Conservation (phyloP, 1,140 invertebrate species). For the Myzus persicae region DNA sequence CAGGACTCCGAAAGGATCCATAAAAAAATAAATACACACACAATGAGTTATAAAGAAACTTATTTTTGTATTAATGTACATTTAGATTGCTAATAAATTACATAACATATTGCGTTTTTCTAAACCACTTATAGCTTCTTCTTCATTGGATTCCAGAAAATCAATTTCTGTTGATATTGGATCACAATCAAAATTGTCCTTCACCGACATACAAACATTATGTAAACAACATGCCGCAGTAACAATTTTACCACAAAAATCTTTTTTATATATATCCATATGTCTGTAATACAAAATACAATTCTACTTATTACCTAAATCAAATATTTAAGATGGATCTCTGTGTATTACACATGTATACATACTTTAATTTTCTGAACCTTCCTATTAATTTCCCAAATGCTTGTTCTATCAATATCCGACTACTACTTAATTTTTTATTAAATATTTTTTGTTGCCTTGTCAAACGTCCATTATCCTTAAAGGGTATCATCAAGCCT, state of each 20-base stretch:
- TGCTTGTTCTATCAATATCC: constrained; percentile 15
- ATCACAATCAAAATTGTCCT: too few relatives aligned
- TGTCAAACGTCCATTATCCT: background rate
- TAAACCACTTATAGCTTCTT: too few relatives aligned
- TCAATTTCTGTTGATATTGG: too few relatives aligned
- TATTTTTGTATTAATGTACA: too few relatives aligned
- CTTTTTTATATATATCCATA: constrained; percentile 40
- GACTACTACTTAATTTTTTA: background rate
- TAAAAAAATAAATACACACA: too few relatives aligned
- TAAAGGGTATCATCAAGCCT: background rate
- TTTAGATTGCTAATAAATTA: too few relatives aligned
- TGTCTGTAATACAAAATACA: background rate
- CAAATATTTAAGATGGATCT: background rate
- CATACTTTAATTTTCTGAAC: constrained; percentile 10
- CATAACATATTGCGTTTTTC: too few relatives aligned
- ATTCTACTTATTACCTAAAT: background rate
- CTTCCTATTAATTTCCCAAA: constrained; percentile 39
- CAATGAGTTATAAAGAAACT: too few relatives aligned
- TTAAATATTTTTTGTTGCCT: background rate
- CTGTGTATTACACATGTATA: background rate
- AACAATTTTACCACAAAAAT: background rate
- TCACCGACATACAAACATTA: constrained; percentile 22
- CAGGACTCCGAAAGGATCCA: too few relatives aligned
- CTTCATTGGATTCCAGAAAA: too few relatives aligned
- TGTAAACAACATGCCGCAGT: background rate